Evolutionary conservation across 2,888 invertebrate genomes (phyloP).

Genomic region (Augiades crinisus): DNA sequence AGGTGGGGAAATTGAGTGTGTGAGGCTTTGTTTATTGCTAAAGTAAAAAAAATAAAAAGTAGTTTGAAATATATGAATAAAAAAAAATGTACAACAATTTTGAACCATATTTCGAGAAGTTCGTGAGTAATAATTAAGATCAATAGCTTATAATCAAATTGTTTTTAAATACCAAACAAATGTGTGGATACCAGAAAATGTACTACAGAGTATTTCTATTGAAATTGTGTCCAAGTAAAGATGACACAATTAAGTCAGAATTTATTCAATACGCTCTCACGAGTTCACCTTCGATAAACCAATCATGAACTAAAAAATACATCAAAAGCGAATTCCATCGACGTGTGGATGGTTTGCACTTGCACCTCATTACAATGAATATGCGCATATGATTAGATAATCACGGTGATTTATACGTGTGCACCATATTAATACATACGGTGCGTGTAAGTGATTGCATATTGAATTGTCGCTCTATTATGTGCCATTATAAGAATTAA

Average conservation of each 20-base stretch:
- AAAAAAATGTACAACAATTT: too few species aligned
- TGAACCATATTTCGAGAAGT: too few species aligned
- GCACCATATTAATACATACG: conserved; percentile 15
- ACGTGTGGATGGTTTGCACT: conserved; percentile 13
- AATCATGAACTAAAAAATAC: conserved; percentile 10
- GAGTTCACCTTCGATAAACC: neutral
- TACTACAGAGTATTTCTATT: too few species aligned
- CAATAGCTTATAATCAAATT: too few species aligned
- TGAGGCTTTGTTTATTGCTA: too few species aligned
- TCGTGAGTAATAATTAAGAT: too few species aligned
- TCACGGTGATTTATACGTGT: conserved; percentile 23
- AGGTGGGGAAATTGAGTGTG: too few species aligned
- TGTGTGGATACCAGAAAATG: too few species aligned
- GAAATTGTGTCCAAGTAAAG: conserved; percentile 25
- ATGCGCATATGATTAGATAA: conserved; percentile 27
- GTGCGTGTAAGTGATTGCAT: conserved; percentile 18
- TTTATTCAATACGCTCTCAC: neutral
- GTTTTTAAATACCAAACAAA: too few species aligned
- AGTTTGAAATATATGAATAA: too few species aligned
- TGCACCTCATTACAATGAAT: conserved; percentile 21
- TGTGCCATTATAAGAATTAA: conserved; percentile 1
- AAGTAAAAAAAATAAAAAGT: too few species aligned
- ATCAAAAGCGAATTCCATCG: conserved; percentile 12
- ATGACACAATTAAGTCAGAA: neutral
- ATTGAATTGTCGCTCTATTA: conserved; percentile 13